These are phyloP conservation scores for Triplophysa yarkandensis DNA, from an alignment of 2,797 vertebrate genomes.

Conservation along the genomic window DNA sequence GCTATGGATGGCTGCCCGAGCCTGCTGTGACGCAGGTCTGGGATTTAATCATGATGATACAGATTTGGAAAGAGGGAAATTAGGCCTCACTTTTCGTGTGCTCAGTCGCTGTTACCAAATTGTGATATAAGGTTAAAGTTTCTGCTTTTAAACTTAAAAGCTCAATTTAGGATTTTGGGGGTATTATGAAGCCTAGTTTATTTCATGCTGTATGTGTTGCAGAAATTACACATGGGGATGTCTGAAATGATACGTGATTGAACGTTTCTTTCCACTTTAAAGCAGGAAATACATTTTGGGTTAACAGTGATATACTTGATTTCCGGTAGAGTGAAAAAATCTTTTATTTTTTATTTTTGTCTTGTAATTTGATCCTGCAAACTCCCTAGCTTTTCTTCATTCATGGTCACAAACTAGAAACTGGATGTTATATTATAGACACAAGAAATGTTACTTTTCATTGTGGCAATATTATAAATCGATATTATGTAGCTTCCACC, in stretches of 20 bases:
- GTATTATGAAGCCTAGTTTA: neutral
- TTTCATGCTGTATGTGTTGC: too few relatives aligned
- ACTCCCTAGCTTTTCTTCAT: neutral
- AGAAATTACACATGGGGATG: neutral
- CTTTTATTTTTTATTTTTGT: slow-evolving; percentile 1
- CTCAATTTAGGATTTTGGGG: neutral
- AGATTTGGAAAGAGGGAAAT: slow-evolving; percentile 5
- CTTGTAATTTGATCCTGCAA: slow-evolving; percentile 5
- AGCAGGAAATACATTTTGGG: neutral
- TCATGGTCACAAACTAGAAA: slow-evolving; percentile 18
- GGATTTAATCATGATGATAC: slow-evolving; percentile 31
- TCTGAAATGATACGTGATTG: neutral
- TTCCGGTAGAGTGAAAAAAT: neutral
- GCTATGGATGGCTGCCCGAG: slow-evolving; percentile 43
- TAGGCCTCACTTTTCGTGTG: neutral
- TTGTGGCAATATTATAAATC: too few relatives aligned
- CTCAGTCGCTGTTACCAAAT: neutral
- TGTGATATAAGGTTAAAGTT: neutral
- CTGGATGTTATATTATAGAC: too few relatives aligned
- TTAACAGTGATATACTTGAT: neutral
- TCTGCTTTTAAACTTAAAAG: neutral
- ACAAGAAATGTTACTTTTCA: too few relatives aligned
- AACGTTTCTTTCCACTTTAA: neutral
- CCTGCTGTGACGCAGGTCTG: slow-evolving; percentile 37
- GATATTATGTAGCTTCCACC: too few relatives aligned